Conservation (phyloP, 2,113 vertebrate genomes). For the Morone chrysops region DNA sequence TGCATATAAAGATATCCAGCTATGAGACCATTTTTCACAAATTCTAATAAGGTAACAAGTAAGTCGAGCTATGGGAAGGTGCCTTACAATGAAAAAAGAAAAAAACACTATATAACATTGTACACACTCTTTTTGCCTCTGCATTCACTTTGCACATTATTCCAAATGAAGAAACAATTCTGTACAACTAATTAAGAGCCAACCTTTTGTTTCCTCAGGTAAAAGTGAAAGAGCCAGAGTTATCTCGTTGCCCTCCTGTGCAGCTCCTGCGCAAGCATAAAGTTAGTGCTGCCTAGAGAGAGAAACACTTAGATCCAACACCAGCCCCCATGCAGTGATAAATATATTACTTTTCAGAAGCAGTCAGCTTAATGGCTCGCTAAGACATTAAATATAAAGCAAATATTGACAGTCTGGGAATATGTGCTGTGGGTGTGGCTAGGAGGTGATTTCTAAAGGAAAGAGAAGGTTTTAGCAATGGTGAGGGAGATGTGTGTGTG, state of each 20-base stretch:
- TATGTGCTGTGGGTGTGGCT: constrained; percentile 35
- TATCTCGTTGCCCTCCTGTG: constrained; percentile 28
- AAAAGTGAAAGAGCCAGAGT: constrained; percentile 28
- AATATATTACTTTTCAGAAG: constrained; percentile 57
- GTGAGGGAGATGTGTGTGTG: constrained; percentile 8
- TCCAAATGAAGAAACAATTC: constrained; percentile 27
- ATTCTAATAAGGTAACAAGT: neutral
- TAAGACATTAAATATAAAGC: constrained; percentile 48
- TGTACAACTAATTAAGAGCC: constrained; percentile 40
- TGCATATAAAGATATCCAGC: neutral
- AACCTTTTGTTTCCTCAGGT: constrained; percentile 42
- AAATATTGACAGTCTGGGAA: constrained; percentile 60
- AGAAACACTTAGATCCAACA: constrained; percentile 41
- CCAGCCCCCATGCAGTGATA: constrained; percentile 38
- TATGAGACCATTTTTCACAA: neutral
- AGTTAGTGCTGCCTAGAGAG: constrained; percentile 46
- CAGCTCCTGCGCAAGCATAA: constrained; percentile 30
- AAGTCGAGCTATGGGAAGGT: neutral
- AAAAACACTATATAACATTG: neutral
- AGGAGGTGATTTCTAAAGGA: constrained; percentile 23
- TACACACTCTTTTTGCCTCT: constrained; percentile 1
- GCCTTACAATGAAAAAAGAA: constrained; percentile 20
- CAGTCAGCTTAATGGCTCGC: constrained; percentile 46
- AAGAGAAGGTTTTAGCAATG: constrained; percentile 20
- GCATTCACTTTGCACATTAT: constrained; percentile 5